Evolutionary conservation across 92 coral and sea anemone species (phyloP), one percentile per base, ranked within the genome.

Genomic region (Plumapathes pennacea): DNA sequence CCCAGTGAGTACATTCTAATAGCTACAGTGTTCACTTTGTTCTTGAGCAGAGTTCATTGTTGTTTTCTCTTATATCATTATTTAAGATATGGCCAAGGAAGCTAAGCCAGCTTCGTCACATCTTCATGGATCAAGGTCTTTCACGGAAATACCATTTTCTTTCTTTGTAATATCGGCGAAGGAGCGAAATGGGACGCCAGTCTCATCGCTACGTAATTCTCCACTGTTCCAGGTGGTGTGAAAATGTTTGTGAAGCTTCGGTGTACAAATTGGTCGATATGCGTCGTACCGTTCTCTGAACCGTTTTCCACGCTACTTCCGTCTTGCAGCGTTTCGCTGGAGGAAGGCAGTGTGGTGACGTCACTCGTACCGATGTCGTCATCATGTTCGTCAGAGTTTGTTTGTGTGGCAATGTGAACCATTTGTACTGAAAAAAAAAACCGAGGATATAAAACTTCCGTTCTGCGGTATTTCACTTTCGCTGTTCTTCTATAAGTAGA

Each of bases 111-210:
- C n/a, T n/a, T n/a, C n/a, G n/a, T n/a, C n/a, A n/a, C n/a, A n/a
- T n/a, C n/a, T n/a, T n/a, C n/a, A n/a, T n/a, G n/a, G n/a, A n/a
- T n/a, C n/a, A n/a, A n/a, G n/a, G n/a, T n/a, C n/a, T n/a, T n/a
- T n/a, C n/a, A n/a, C n/a, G n/a, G n/a, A n/a, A n/a, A 76, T 50
- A 67, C 50, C 8, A 77, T 37, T n/a, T 77, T 69, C 28, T 78
- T 64, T 48, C 85, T 64, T 10, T 70, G 78, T 19, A 70, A 34
- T 0, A 62, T 25, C 0, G 85, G 85, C 13, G 85, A 78, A 33
- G 79, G 56, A 27, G 62, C 59, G 15, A 52, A 36, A 5, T 71
- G 60, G 6, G 85, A 78, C 3, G 85, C 85, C 2, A 78, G 64
- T 1, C 85, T 56, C 67, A 70, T 46, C 12, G 79, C 85, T 18